These are phyloP conservation scores for Drosophila melanocephala DNA, from an alignment of 2,888 invertebrate genomes.

Conservation along the genomic window DNA sequence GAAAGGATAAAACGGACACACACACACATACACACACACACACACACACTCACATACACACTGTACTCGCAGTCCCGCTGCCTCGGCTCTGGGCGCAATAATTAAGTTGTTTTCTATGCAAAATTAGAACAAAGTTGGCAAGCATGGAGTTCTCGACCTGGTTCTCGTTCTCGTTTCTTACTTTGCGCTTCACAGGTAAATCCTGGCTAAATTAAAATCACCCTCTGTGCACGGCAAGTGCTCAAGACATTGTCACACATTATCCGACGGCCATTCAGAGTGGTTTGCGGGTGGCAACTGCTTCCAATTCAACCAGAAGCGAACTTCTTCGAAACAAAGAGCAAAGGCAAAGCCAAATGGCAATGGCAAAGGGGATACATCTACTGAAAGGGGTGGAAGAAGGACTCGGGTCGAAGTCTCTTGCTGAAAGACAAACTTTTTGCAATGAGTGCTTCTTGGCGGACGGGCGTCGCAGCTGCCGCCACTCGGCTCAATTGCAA, in stretches of 20 bases:
- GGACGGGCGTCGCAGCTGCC: slow-evolving; percentile 50
- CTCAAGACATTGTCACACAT: slow-evolving; percentile 74
- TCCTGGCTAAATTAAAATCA: slow-evolving; percentile 74
- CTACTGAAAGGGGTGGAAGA: slow-evolving; percentile 43
- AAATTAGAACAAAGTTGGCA: slow-evolving; percentile 66
- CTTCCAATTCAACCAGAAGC: slow-evolving; percentile 26
- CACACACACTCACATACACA: slow-evolving; percentile 15
- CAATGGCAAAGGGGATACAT: not conserved
- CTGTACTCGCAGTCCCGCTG: slow-evolving; percentile 4
- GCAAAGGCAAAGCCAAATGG: slow-evolving; percentile 22
- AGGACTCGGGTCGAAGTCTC: slow-evolving; percentile 1
- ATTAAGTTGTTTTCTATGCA: slow-evolving; percentile 83
- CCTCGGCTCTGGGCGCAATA: slow-evolving; percentile 56
- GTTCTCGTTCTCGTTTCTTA: not conserved
- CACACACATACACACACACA: slow-evolving; percentile 19
- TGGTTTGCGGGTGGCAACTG: slow-evolving; percentile 9
- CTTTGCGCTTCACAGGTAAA: slow-evolving; percentile 39
- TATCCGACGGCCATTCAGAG: slow-evolving; percentile 39
- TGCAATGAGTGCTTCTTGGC: slow-evolving; percentile 38
- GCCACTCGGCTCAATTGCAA: slow-evolving; percentile 83
- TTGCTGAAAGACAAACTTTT: slow-evolving; percentile 55
- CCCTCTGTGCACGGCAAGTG: slow-evolving; percentile 74
- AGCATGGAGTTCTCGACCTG: slow-evolving; percentile 5
- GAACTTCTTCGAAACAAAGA: slow-evolving; percentile 51
- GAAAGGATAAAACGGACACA: slow-evolving; percentile 69